Evolutionary conservation across 2,797 vertebrate genomes (phyloP).

Genomic region (Hippopotamyrus pictus): DNA sequence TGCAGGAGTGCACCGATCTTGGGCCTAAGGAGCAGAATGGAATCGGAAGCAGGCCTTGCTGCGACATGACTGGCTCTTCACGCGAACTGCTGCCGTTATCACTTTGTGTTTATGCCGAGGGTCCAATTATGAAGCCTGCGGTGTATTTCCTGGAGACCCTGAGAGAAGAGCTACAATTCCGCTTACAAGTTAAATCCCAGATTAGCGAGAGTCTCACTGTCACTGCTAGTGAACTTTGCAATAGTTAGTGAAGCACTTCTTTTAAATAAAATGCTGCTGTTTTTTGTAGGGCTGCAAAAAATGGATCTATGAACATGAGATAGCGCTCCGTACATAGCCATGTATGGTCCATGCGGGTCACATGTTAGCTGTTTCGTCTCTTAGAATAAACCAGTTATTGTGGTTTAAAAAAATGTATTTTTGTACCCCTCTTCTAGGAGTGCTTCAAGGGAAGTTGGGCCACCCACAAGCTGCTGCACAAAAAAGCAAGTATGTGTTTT

Average conservation of each 20-base stretch:
- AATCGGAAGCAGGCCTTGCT: background rate
- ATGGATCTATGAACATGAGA: background rate
- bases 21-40: background rate
- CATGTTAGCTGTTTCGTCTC: background rate
- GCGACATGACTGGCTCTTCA: background rate
- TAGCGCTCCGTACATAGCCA: no score
- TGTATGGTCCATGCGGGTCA: background rate
- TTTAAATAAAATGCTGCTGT: background rate
- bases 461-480: slow-evolving; percentile 92
- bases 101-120: background rate
- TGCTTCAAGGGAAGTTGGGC: slow-evolving; percentile 99
- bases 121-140: background rate
- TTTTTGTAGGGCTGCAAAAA: background rate
- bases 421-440: slow-evolving; percentile 65
- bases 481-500: slow-evolving; percentile 93
- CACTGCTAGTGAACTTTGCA: background rate
- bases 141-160: background rate
- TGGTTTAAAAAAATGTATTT: background rate
- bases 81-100: background rate
- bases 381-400: background rate
- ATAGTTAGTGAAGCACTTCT: background rate
- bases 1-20: background rate
- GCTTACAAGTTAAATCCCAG: background rate
- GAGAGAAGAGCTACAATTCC: background rate
- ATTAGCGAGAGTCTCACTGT: background rate